Conservation (phyloP, 2,113 vertebrate species). For the Zosterops hypoxanthus region DNA sequence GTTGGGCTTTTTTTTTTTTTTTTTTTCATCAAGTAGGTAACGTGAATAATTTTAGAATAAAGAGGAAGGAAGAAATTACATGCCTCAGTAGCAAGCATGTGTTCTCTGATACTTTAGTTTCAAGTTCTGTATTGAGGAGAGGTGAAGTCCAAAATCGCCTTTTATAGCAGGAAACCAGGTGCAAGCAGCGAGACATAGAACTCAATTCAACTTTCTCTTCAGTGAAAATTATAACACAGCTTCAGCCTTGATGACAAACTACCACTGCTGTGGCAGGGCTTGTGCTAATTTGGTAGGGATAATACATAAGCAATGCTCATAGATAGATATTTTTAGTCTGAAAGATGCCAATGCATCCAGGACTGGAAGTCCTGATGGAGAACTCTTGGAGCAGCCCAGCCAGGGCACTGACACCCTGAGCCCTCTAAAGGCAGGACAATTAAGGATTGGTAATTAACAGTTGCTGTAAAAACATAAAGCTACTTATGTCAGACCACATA, state of each 20-base stretch:
- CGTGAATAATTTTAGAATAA: slow-evolving; percentile 32
- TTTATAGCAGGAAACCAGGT: slow-evolving; percentile 12
- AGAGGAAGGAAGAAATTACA: slow-evolving; percentile 58
- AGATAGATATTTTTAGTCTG: neutral
- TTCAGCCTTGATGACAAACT: neutral
- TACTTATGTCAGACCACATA: neutral
- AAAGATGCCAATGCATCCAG: neutral
- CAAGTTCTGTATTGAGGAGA: slow-evolving; percentile 15
- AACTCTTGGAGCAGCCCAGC: neutral
- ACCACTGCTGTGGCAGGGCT: neutral
- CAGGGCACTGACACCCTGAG: neutral
- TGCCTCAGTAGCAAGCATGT: slow-evolving; percentile 11
- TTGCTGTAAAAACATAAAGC: neutral
- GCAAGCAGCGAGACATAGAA: neutral
- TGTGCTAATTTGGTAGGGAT: neutral
- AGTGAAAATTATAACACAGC: neutral
- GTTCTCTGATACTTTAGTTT: slow-evolving; percentile 28
- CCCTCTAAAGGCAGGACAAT: neutral
- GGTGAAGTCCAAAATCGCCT: neutral
- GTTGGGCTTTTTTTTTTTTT: neutral
- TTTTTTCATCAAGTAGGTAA: neutral
- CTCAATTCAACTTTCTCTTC: neutral
- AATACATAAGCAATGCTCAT: neutral
- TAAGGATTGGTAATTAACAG: neutral
- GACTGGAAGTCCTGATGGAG: neutral